Percentiles rank a stretch among this genome's conserved stretches.
phyloP scores from a whole-genome alignment of 2,113 vertebrate genomes.

The Arizona elegans region DNA sequence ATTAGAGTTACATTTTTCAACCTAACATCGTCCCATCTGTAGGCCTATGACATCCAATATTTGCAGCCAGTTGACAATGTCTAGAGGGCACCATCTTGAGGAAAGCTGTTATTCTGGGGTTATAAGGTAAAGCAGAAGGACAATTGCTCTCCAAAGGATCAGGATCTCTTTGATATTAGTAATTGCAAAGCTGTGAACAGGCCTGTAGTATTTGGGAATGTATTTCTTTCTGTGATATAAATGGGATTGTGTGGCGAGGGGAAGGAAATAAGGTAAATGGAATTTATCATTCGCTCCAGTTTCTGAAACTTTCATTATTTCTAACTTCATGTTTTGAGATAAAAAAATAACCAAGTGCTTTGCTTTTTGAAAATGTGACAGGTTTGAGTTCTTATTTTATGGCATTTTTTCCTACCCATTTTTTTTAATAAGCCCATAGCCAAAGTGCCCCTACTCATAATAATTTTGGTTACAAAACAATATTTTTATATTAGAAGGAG shows the following conservation, averaged over 20 bases:
- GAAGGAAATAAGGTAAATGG: not conserved
- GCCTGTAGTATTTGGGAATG: conserved; percentile 1
- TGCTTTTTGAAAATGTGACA: conserved; percentile 35
- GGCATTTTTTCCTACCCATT: conserved; percentile 25
- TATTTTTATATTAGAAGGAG: conserved; percentile 43
- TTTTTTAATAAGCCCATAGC: conserved; percentile 29
- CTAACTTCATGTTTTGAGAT: not conserved
- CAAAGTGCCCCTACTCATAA: conserved; percentile 31
- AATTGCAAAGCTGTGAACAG: not conserved
- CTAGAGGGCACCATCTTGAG: not conserved
- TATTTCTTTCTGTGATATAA: conserved; percentile 10
- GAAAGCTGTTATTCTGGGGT: not conserved
- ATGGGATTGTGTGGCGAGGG: not conserved
- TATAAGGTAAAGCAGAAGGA: not conserved
- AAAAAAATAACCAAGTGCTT: conserved; percentile 53
- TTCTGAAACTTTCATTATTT: not conserved
- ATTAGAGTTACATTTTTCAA: not conserved
- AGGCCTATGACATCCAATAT: not conserved
- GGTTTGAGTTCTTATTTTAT: conserved; percentile 39
- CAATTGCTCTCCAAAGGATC: not conserved
- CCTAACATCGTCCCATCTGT: not conserved
- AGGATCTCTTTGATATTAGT: not conserved
- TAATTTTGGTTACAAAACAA: conserved; percentile 44
- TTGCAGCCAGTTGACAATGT: not conserved
- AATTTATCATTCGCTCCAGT: not conserved